Base-by-base conservation (phyloP, 1,140 invertebrate genomes). In the Drosophila sechellia region DNA sequence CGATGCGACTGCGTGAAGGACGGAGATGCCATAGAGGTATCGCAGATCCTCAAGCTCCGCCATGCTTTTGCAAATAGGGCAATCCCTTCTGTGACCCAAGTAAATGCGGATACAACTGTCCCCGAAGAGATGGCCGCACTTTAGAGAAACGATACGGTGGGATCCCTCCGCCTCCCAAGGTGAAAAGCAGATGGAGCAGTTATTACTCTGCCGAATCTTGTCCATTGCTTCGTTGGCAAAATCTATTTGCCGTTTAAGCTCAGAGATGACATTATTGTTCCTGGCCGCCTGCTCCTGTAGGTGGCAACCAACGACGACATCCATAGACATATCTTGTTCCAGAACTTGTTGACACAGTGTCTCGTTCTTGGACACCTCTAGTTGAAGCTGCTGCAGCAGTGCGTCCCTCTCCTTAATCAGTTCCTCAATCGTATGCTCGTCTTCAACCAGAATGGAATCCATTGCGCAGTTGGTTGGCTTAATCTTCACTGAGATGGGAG, bases 41-140 rank as follows among this genome's bases (percentile, higher is more conserved):
- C 56, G 40, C 8, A 11, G 0, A 5, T 43, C 22, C 1, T 10
- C 0, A 3, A 0, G 0, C 3, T 0, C 0, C 22, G 11, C 20
- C 2, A 0, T 0, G 10, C 8, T 8, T 11, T n/a, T 20, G 45
- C 68, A 71, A 3, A 5, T 6, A 1, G 68, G 65, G n/a, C 68
- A 71, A 11, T 17, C 11, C 0, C 0, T 0, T 12, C 2, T n/a
- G 3, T 2, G 0, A 0, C 25, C 34, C 3, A 43, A 20, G 1
- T 34, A 3, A 0, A 1, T 0, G 10, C 4, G 8, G 4, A 52
- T 4, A n/a, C 68, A 71, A 0, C 3, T 5, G 4, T 58, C 12
- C 0, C 68, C 68, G 25, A 71, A 71, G 0, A 71, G 15, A 31
- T 71, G 68, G 1, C 68, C 68, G 20, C 68, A 71, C 17, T 2